Conservation (phyloP, 2,113 vertebrate species). For the Nibea albiflora region DNA sequence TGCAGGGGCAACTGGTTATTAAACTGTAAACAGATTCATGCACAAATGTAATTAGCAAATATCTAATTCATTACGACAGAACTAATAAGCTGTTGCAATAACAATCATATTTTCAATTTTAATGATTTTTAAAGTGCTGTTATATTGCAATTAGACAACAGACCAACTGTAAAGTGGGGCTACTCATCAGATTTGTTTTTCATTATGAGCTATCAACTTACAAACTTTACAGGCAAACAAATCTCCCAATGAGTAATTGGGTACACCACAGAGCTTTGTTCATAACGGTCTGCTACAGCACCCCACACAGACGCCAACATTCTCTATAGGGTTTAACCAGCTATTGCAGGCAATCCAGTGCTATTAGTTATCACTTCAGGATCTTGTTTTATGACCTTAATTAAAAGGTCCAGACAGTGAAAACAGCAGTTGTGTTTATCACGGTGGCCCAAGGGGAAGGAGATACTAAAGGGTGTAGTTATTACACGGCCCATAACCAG, state of each 20-base stretch:
- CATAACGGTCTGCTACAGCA: slow-evolving; percentile 26
- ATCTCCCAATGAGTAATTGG: slow-evolving; percentile 19
- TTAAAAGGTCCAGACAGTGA: slow-evolving; percentile 64
- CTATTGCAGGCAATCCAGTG: slow-evolving; percentile 23
- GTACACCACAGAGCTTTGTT: slow-evolving; percentile 20
- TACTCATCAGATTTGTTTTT: slow-evolving; percentile 33
- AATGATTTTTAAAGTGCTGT: slow-evolving; percentile 16
- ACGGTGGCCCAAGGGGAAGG: slow-evolving; percentile 40
- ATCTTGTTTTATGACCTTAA: slow-evolving; percentile 63
- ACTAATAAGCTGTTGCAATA: slow-evolving; percentile 40
- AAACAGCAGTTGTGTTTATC: slow-evolving; percentile 64
- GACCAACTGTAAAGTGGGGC: slow-evolving; percentile 7
- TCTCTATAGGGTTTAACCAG: slow-evolving; percentile 13
- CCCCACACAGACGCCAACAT: slow-evolving; percentile 30
- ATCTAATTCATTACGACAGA: slow-evolving; percentile 36
- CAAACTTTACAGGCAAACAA: slow-evolving; percentile 23
- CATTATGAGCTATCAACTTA: slow-evolving; percentile 27
- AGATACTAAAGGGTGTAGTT: slow-evolving; percentile 36
- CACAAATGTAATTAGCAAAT: slow-evolving; percentile 32
- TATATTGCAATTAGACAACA: slow-evolving; percentile 27
- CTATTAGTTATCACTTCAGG: slow-evolving; percentile 62
- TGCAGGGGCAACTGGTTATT: slow-evolving; percentile 37
- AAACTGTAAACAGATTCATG: slow-evolving; percentile 28
- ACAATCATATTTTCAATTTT: slow-evolving; percentile 42
- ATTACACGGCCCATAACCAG: slow-evolving; percentile 53